Evolutionary conservation across 2,797 vertebrate genomes (phyloP).

Genomic region (Atherinosoma microstoma): DNA sequence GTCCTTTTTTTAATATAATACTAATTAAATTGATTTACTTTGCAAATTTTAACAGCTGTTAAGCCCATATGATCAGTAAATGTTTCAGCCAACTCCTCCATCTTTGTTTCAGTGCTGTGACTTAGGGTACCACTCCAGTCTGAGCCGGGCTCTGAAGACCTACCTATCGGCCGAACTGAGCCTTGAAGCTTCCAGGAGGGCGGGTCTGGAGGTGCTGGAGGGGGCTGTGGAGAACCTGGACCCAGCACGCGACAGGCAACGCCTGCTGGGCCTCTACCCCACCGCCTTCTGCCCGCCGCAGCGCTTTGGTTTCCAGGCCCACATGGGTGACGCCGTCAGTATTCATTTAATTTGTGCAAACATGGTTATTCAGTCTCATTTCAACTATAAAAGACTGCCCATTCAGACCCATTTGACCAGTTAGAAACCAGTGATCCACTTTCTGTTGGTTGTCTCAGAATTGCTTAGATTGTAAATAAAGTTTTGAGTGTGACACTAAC

Average conservation of each 20-base stretch:
- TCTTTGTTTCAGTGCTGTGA: slow-evolving; percentile 90
- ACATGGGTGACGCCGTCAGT: slow-evolving; percentile 96
- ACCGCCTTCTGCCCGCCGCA: slow-evolving; percentile 95
- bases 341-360: neutral
- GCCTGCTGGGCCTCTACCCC: slow-evolving; percentile 96
- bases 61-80: neutral
- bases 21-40: neutral
- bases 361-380: too few species aligned
- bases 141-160: slow-evolving; percentile 93
- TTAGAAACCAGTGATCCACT: neutral
- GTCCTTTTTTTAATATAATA: too few species aligned
- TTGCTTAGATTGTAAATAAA: neutral
- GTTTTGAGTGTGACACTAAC: neutral
- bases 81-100: neutral
- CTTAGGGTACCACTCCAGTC: slow-evolving; percentile 96
- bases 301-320: slow-evolving; percentile 94
- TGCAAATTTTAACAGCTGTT: neutral
- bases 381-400: neutral
- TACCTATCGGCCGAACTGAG: slow-evolving; percentile 97
- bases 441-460: too few species aligned
- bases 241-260: slow-evolving; percentile 92
- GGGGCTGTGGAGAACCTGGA: slow-evolving; percentile 96
- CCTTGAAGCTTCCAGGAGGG: slow-evolving; percentile 94
- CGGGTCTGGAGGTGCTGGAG: slow-evolving; percentile 95
- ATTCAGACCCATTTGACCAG: neutral